These are phyloP conservation scores for Esox niger DNA, from an alignment of 2,113 vertebrate species.

Conservation along the genomic window DNA sequence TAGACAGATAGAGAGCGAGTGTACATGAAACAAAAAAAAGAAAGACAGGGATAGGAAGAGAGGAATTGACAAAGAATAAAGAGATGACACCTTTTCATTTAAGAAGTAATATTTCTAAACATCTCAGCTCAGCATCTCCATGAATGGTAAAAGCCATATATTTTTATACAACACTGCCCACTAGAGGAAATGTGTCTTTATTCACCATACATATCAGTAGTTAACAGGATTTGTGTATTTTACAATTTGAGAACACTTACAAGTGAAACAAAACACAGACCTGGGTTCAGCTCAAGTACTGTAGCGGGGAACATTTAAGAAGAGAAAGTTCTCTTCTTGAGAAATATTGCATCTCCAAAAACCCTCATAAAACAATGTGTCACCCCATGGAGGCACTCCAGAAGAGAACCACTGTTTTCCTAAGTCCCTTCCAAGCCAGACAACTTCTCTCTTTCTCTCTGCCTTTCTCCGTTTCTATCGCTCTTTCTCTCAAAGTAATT, in stretches of 20 bases:
- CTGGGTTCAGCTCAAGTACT: too few relatives aligned
- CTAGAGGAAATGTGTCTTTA: constrained; percentile 2
- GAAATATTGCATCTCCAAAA: constrained; percentile 66
- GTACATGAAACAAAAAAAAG: too few relatives aligned
- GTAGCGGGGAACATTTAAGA: constrained; percentile 32
- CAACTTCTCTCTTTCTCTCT: constrained; percentile 51
- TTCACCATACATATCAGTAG: constrained; percentile 26
- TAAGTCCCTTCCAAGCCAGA: constrained; percentile 58
- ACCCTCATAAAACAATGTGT: constrained; percentile 69
- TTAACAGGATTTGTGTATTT: constrained; percentile 40
- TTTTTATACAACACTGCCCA: constrained; percentile 3
- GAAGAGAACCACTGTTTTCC: constrained; percentile 71
- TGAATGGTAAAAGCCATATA: constrained; percentile 5
- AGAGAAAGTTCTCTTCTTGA: constrained; percentile 32
- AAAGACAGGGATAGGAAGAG: too few relatives aligned
- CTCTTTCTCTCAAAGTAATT: constrained; percentile 36
- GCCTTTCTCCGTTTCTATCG: constrained; percentile 16
- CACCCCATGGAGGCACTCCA: constrained; percentile 67
- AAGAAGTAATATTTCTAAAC: too few relatives aligned
- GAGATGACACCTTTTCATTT: too few relatives aligned
- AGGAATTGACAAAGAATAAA: too few relatives aligned
- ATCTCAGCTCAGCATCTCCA: neutral
- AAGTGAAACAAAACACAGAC: constrained; percentile 22
- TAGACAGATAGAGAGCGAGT: too few relatives aligned
- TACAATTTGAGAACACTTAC: constrained; percentile 27